Evolutionary conservation across 2,888 invertebrate genomes (phyloP), one percentile per base, ranked within the genome.

Genomic region (Heteropelma amictum): DNA sequence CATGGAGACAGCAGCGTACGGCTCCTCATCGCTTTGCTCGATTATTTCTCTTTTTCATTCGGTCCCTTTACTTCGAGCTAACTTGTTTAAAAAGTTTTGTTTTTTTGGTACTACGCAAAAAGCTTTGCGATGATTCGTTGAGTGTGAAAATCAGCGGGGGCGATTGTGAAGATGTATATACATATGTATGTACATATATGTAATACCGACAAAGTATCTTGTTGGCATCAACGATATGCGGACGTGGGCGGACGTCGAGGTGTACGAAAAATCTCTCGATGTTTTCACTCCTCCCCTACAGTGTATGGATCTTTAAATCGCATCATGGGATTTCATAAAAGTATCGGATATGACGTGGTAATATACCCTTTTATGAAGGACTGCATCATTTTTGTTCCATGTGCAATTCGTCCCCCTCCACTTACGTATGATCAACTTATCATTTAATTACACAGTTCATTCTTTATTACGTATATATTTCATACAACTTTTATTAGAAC

Each of bases 341-440:
- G 53, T 56, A 74, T 72, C 76, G 74, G 76, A 73, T 77, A 76
- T 86, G 86, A 87, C 84, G 84, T 82, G 84, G 85, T 86, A 85
- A 87, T 86, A 28, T 7, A 86, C 30, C 30, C 10, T 30, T 30
- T 30, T 30, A 30, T 3, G 30, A 30, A 30, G 30, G 10, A 4
- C 1, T 30, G 30, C n/a, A n/a, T n/a, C n/a, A n/a, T n/a, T n/a
- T n/a, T n/a, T n/a, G n/a, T n/a, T n/a, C n/a, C n/a, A n/a, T n/a
- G n/a, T n/a, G n/a, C n/a, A n/a, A 2, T 4, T 10, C 10, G 30
- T 4, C 4, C 1, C 30, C 4, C 4, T 4, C n/a, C n/a, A n/a
- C 30, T 30, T 30, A 33, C 3, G 6, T 33, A 33, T 10, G 1
- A 33, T n/a, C 2, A 33, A 33, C n/a, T n/a, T n/a, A n/a, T n/a